These are phyloP conservation scores for Apostichopus japonicus DNA, from an alignment of 35 echinoderm and acorn worm genomes.

Conservation along the genomic window DNA sequence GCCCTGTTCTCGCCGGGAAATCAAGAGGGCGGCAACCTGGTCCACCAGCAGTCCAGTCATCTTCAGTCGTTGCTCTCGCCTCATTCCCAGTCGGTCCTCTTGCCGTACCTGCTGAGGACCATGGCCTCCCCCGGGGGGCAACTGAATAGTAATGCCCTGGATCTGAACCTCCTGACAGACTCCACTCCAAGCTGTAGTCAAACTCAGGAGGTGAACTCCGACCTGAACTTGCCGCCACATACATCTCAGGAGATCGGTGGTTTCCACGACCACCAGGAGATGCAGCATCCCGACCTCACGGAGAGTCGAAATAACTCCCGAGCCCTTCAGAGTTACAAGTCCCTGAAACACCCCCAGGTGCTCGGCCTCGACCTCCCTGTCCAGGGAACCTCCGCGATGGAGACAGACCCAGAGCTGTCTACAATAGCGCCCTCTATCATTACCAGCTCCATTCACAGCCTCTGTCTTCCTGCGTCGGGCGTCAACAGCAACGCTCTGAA, in stretches of 20 bases:
- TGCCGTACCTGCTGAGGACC: constrained; percentile 43
- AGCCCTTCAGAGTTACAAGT: not conserved
- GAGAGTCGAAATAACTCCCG: not conserved
- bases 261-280: constrained; percentile 9
- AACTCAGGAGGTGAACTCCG: constrained; percentile 3
- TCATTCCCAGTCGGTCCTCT: constrained; percentile 40
- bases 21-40: not conserved
- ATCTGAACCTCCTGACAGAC: constrained; percentile 25
- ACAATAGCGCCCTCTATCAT: constrained; percentile 48
- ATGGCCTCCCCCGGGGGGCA: constrained; percentile 41
- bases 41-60: not conserved
- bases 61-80: constrained; percentile 26
- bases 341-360: not conserved
- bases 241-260: constrained; percentile 7
- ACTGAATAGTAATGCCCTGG: not conserved
- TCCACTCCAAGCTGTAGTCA: not conserved
- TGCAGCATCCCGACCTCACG: not conserved
- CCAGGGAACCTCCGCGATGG: not conserved
- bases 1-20: constrained; percentile 23
- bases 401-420: not conserved
- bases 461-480: not conserved
- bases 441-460: constrained; percentile 43
- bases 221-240: constrained; percentile 29
- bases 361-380: not conserved
- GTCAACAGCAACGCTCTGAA: not conserved